Conservation (phyloP, 2,888 invertebrate genomes). For the Lasioglossum calceatum region DNA sequence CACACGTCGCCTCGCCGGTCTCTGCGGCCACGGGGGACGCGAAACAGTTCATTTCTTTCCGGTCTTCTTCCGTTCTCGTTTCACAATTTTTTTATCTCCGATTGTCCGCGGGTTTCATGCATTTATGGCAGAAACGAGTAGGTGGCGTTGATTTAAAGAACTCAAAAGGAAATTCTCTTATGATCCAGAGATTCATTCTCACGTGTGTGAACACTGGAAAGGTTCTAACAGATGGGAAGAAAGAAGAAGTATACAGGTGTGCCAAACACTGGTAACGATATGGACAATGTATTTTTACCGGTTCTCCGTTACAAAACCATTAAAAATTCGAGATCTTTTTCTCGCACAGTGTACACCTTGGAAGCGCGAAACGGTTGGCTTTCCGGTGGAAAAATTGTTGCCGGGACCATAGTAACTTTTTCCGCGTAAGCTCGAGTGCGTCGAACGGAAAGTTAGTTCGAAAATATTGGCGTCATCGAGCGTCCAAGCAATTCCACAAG, state of each 20-base stretch:
- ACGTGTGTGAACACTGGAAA: neutral
- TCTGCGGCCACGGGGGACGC: neutral
- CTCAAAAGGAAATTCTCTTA: neutral
- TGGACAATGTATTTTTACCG: no score
- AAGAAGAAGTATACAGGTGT: no score
- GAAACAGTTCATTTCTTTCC: neutral
- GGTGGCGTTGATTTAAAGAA: neutral
- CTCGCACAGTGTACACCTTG: neutral
- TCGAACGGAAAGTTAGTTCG: neutral
- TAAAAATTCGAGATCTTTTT: no score
- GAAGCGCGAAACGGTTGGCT: neutral
- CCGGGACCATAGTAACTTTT: neutral
- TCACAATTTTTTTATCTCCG: neutral
- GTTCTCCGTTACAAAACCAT: no score
- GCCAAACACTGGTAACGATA: no score
- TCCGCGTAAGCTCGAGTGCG: neutral
- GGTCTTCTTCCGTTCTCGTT: neutral
- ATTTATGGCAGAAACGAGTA: neutral
- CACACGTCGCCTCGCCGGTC: neutral
- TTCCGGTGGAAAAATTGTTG: neutral
- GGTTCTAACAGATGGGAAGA: no score
- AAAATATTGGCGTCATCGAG: neutral
- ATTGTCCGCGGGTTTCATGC: neutral
- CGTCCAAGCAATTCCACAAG: slow-evolving; percentile 15
- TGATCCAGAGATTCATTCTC: neutral